phyloP scores from a whole-genome alignment of 2,113 vertebrate genomes.

The Salvelinus sp. region DNA sequence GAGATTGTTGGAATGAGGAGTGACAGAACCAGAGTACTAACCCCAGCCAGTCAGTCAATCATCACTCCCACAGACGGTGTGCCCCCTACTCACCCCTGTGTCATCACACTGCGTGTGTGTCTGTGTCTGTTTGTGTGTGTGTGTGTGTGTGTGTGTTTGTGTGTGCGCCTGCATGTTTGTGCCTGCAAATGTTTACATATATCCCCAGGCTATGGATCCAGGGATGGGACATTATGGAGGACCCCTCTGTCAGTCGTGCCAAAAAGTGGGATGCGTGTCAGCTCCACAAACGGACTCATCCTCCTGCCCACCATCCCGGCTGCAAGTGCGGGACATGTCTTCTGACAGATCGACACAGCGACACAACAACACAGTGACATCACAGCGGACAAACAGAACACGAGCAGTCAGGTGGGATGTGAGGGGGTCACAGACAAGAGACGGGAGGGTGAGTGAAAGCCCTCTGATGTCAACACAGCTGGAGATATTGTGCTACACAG shows the following conservation, averaged over 20 bases:
- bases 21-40: constrained; percentile 60
- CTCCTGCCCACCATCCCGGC: constrained; percentile 61
- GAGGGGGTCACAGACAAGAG: constrained; percentile 54
- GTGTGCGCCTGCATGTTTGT: constrained; percentile 1
- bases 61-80: constrained; percentile 47
- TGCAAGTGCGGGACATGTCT: constrained; percentile 77
- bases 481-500: constrained; percentile 3
- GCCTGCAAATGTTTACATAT: constrained; percentile 40
- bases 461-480: constrained; percentile 57
- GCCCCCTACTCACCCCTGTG: constrained; percentile 61
- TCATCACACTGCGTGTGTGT: constrained; percentile 39
- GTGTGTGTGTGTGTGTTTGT: constrained; percentile 19
- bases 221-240: constrained; percentile 70
- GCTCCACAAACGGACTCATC: constrained; percentile 70
- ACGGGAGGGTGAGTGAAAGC: constrained; percentile 43
- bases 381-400: constrained; percentile 58
- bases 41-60: constrained; percentile 67
- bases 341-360: constrained; percentile 69
- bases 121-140: constrained; percentile 19
- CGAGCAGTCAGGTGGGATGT: constrained; percentile 68
- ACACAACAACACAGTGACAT: constrained; percentile 48
- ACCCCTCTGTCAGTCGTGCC: constrained; percentile 74
- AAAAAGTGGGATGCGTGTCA: constrained; percentile 77
- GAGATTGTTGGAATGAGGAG: constrained; percentile 77
- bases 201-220: constrained; percentile 68